Base-by-base conservation (phyloP, 2,888 invertebrate species). In the Lasius fuliginosus region DNA sequence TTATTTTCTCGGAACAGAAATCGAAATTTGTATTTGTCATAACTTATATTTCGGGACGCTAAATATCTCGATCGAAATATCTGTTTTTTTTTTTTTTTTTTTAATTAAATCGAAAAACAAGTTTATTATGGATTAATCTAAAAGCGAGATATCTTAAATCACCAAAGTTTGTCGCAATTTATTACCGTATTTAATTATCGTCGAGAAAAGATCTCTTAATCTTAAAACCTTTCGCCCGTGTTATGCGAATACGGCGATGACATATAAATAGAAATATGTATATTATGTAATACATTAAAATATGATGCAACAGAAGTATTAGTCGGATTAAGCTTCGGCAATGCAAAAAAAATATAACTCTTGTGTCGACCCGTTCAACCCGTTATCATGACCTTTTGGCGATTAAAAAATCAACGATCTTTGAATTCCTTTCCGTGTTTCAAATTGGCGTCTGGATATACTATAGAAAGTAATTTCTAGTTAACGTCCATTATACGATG, bases 151-250 rank as follows among this genome's bases (percentile, higher is more conserved):
- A 36, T 76, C 15, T 40, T 8, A n/a, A 76, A 8, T n/a, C 18
- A 53, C 3, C 18, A n/a, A 53, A 27, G 12, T 68, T 65, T 11
- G 15, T 53, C 33, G 64, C n/a, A 46, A 75, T 46, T 76, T 53
- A 76, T 76, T 67, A 27, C 36, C 27, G 3, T 36, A 40, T 27
- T 58, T 73, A 60, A 73, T 40, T 73, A 68, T 68, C 27, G 11
- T 49, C 11, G 18, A 36, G n/a, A 11, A 42, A 36, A 67, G 3
- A 15, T 36, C 2, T 27, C 67, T 49, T 27, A 67, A 36, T 68
- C 18, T 40, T 11, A 18, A 36, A 36, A 36, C n/a, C 3, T 36
- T 23, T 8, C 18, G 23, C 5, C 15, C 15, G 15, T 23, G 3
- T n/a, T 36, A 23, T 5, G 33, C 11, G 15, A 3, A 46, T n/a